These are phyloP conservation scores for Drosophila quadrilineata DNA, from an alignment of 1,140 invertebrate genomes.

Conservation along the genomic window DNA sequence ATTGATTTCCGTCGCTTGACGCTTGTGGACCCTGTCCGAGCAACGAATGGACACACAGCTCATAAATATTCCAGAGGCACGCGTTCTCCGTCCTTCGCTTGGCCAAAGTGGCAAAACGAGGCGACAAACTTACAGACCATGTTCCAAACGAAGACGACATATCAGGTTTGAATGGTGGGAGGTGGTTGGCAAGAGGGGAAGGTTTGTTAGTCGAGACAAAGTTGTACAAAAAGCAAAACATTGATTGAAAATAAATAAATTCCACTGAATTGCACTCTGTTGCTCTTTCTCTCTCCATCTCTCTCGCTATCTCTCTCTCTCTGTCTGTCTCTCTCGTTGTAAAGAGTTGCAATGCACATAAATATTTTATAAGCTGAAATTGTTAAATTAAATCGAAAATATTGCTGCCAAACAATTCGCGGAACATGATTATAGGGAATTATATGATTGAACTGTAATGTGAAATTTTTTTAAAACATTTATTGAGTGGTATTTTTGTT, in stretches of 20 bases:
- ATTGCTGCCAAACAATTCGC: background rate
- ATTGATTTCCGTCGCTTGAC: constrained; percentile 68
- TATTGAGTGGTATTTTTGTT: too few relatives aligned
- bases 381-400: constrained; percentile 8
- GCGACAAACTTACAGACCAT: constrained; percentile 62
- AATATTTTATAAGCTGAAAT: background rate
- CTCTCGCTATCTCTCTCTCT: too few relatives aligned
- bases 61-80: constrained; percentile 76
- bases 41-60: constrained; percentile 46
- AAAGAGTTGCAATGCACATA: constrained; percentile 6
- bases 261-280: constrained; percentile 17
- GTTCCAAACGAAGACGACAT: constrained; percentile 16
- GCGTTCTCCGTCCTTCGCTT: constrained; percentile 43
- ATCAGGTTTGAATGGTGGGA: too few relatives aligned
- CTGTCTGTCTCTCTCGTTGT: too few relatives aligned
- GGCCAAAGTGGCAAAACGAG: constrained; percentile 48
- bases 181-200: too few relatives aligned
- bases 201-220: too few relatives aligned
- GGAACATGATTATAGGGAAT: too few relatives aligned
- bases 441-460: background rate
- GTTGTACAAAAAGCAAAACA: constrained; percentile 23
- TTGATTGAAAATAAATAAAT: constrained; percentile 79
- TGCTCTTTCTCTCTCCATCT: too few relatives aligned
- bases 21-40: constrained; percentile 13
- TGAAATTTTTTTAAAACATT: too few relatives aligned